phyloP scores from a whole-genome alignment of 2,888 invertebrate species.

The Acleris cristana region DNA sequence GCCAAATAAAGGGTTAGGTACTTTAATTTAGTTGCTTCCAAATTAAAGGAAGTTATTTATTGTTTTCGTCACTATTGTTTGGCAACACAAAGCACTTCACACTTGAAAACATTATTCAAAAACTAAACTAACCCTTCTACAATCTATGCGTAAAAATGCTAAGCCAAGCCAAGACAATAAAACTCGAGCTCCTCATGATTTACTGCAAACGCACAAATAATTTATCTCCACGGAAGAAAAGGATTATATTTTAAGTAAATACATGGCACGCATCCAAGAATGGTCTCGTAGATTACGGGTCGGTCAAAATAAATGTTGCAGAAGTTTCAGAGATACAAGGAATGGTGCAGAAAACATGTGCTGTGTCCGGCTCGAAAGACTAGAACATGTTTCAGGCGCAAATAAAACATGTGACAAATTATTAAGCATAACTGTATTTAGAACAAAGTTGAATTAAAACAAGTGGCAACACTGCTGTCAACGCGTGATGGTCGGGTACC shows the following conservation, averaged over 20 bases:
- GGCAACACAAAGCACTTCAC: no score
- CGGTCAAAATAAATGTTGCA: constrained; percentile 15
- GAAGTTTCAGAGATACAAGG: constrained; percentile 6
- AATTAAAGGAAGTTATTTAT: no score
- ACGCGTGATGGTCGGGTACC: no score
- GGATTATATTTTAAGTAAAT: constrained; percentile 33
- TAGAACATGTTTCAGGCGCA: no score
- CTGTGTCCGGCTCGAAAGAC: neutral
- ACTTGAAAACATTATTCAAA: neutral
- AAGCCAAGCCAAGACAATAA: constrained; percentile 13
- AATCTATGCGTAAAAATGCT: constrained; percentile 10
- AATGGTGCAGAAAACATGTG: neutral
- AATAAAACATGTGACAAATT: no score
- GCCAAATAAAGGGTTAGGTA: no score
- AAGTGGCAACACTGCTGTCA: no score
- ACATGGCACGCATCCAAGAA: constrained; percentile 29
- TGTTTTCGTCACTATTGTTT: no score
- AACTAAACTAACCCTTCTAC: neutral
- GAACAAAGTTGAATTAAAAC: no score
- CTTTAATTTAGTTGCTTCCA: no score
- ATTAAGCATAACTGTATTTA: no score
- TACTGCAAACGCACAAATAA: constrained; percentile 11
- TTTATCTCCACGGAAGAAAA: constrained; percentile 25
- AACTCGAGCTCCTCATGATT: constrained; percentile 19
- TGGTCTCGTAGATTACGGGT: constrained; percentile 22